Evolutionary conservation across 1,140 invertebrate genomes (phyloP).

Genomic region (Onthophagus taurus): DNA sequence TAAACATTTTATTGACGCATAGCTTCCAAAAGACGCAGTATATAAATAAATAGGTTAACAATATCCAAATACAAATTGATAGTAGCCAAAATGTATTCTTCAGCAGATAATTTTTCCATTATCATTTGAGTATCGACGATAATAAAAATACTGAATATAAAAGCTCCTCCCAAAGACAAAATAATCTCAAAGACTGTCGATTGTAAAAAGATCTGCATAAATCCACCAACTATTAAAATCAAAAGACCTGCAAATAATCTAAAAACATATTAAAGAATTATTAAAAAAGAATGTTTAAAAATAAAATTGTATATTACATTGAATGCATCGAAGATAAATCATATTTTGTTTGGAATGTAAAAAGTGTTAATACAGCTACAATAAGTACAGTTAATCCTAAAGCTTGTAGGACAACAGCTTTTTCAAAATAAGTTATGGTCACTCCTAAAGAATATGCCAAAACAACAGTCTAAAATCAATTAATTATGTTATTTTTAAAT

Average conservation of each 20-base stretch:
- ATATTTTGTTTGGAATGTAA: slow-evolving; percentile 71
- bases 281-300: background rate
- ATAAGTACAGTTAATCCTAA: slow-evolving; percentile 63
- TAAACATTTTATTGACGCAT: slow-evolving; percentile 27
- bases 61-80: slow-evolving; percentile 83
- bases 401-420: slow-evolving; percentile 62
- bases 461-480: slow-evolving; percentile 55
- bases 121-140: slow-evolving; percentile 58
- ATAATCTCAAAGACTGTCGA: slow-evolving; percentile 56
- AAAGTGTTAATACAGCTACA: slow-evolving; percentile 59
- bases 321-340: slow-evolving; percentile 70
- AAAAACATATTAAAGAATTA: slow-evolving; percentile 31
- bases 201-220: slow-evolving; percentile 65
- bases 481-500: background rate
- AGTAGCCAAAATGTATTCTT: slow-evolving; percentile 69
- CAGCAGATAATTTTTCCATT: slow-evolving; percentile 59
- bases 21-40: slow-evolving; percentile 59
- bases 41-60: slow-evolving; percentile 75
- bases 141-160: slow-evolving; percentile 64
- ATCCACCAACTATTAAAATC: slow-evolving; percentile 58
- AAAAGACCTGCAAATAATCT: slow-evolving; percentile 62
- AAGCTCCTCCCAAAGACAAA: slow-evolving; percentile 57
- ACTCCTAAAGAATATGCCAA: slow-evolving; percentile 65
- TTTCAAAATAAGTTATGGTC: slow-evolving; percentile 63
- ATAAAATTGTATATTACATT: slow-evolving; percentile 44